These are phyloP conservation scores for Sinocyclocheilus anshuiensis DNA, from an alignment of 2,113 vertebrate species.

Conservation along the genomic window DNA sequence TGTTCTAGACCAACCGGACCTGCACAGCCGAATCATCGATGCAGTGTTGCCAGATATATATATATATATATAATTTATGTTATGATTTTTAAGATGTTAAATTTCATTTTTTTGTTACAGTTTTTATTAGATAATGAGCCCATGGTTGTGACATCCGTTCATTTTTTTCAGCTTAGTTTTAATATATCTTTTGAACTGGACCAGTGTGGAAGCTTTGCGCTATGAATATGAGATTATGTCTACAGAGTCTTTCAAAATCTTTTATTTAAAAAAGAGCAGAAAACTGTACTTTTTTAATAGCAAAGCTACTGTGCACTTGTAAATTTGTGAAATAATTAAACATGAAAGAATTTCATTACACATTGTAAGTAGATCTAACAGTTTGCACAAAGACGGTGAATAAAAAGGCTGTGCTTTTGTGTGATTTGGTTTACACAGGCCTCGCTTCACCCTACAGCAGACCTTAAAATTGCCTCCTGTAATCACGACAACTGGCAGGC, in stretches of 20 bases:
- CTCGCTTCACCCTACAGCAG: constrained; percentile 18
- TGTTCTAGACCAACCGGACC: no score
- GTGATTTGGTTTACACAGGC: neutral
- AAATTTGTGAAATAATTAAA: neutral
- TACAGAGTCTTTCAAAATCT: no score
- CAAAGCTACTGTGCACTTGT: neutral
- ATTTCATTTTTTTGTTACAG: no score
- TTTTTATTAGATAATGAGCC: no score
- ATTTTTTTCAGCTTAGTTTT: neutral
- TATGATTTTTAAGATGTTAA: no score
- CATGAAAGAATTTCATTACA: neutral
- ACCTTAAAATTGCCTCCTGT: constrained; percentile 23
- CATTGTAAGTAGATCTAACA: neutral
- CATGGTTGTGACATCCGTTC: no score
- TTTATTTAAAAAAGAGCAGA: no score
- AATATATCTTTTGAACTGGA: neutral
- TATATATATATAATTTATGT: no score
- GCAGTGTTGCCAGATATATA: no score
- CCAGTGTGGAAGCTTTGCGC: neutral
- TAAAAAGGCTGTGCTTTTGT: neutral
- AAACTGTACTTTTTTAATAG: no score
- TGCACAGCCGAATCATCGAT: no score
- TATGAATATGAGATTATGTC: neutral
- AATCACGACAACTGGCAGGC: constrained; percentile 32
- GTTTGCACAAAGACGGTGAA: constrained; percentile 4